A percentile compares a stretch with the other conserved stretches of the same genome.
Conservation (phyloP, 2,888 invertebrate genomes). For the Eristalis intricaria region DNA sequence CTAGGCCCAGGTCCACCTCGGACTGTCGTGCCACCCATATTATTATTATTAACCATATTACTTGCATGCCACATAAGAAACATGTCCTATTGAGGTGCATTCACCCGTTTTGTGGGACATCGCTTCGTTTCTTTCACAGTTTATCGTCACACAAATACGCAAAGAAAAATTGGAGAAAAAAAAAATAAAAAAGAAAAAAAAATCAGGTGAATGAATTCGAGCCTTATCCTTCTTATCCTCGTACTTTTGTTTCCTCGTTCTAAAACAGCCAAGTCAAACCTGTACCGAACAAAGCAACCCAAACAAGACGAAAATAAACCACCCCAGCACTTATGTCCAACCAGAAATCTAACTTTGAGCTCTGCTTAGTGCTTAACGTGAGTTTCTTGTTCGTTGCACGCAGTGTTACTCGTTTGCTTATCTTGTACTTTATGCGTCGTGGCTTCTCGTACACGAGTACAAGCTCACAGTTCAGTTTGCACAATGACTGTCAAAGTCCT, state of each 20-base stretch:
- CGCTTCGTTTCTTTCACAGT: not conserved
- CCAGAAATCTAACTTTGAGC: slow-evolving; percentile 11
- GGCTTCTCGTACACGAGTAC: not conserved
- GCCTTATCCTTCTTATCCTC: not conserved
- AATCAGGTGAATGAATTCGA: not conserved
- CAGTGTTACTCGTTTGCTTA: not conserved
- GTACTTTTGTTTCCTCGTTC: not conserved
- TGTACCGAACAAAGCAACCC: not conserved
- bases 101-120: too few relatives aligned
- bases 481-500: slow-evolving; percentile 11
- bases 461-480: slow-evolving; percentile 4
- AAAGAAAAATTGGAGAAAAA: too few relatives aligned
- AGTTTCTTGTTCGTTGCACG: slow-evolving; percentile 36
- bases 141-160: slow-evolving; percentile 5
- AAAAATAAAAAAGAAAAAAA: too few relatives aligned
- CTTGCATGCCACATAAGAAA: too few relatives aligned
- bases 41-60: too few relatives aligned
- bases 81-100: too few relatives aligned
- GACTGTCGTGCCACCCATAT: too few relatives aligned
- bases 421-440: not conserved
- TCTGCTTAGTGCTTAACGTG: slow-evolving; percentile 20
- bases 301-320: slow-evolving; percentile 32
- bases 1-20: too few relatives aligned
- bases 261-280: not conserved
- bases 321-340: slow-evolving; percentile 1